Conservation (phyloP, 2,888 invertebrate genomes). For the Sipha maydis region DNA sequence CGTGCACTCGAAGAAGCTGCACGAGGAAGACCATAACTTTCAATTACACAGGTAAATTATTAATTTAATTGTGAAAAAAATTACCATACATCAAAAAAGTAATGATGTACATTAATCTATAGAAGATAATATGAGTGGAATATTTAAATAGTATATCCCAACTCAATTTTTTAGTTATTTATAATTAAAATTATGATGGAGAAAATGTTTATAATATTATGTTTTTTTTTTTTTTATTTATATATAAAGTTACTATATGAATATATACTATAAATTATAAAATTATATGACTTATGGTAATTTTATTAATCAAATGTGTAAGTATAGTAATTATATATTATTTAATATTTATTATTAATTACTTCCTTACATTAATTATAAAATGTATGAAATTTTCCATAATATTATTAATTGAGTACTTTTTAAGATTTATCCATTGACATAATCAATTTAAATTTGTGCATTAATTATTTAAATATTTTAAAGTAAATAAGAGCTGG, state of each 20-base stretch:
- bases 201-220: constrained; percentile 19
- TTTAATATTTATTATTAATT: constrained; percentile 14
- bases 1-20: constrained; percentile 87
- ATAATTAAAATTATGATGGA: background rate
- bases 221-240: constrained; percentile 7
- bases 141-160: background rate
- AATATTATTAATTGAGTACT: constrained; percentile 22
- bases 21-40: constrained; percentile 69
- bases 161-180: background rate
- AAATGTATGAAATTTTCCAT: constrained; percentile 22
- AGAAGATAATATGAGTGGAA: constrained; percentile 6
- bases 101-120: constrained; percentile 6
- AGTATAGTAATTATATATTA: constrained; percentile 15
- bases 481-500: background rate
- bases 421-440: background rate
- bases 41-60: constrained; percentile 2
- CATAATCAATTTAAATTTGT: background rate
- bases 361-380: constrained; percentile 8
- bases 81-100: background rate
- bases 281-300: constrained; percentile 15
- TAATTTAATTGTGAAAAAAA: background rate
- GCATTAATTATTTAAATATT: background rate
- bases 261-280: constrained; percentile 5
- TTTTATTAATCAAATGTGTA: constrained; percentile 24
- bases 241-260: constrained; percentile 4